phyloP scores from a whole-genome alignment of 1,140 invertebrate species.

The Drosophila lacertosa region DNA sequence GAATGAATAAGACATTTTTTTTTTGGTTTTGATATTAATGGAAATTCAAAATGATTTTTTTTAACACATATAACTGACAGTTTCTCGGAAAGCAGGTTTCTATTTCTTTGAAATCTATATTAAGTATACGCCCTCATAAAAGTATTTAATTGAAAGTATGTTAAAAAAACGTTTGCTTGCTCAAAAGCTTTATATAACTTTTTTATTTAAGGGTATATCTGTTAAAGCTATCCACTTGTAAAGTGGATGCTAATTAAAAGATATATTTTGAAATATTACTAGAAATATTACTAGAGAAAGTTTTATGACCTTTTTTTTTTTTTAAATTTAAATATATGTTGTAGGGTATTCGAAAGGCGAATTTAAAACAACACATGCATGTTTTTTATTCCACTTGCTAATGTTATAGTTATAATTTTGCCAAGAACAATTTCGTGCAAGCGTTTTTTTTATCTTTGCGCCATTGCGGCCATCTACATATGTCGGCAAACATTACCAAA shows the following conservation, averaged over 20 bases:
- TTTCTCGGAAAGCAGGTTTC: too few relatives aligned
- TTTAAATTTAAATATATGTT: not conserved
- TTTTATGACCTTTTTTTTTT: too few relatives aligned
- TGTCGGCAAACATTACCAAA: constrained; percentile 2
- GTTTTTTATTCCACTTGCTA: constrained; percentile 4
- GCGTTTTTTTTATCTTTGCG: constrained; percentile 33
- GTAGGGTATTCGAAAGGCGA: not conserved
- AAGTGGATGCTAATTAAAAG: too few relatives aligned
- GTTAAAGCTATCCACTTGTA: too few relatives aligned
- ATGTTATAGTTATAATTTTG: constrained; percentile 32
- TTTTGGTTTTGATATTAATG: not conserved
- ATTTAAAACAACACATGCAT: not conserved
- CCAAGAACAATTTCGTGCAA: constrained; percentile 37
- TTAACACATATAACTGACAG: not conserved
- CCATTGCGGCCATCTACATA: constrained; percentile 18
- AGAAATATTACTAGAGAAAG: too few relatives aligned
- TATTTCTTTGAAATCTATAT: too few relatives aligned
- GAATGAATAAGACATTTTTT: constrained; percentile 19
- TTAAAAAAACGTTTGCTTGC: too few relatives aligned
- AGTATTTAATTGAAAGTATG: too few relatives aligned
- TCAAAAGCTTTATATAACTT: too few relatives aligned
- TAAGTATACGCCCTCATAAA: not conserved
- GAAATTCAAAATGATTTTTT: not conserved
- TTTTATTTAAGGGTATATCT: too few relatives aligned
- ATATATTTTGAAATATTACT: too few relatives aligned